Base-by-base conservation (phyloP, 2,113 vertebrate species). In the Eulacestoma nigropectus region DNA sequence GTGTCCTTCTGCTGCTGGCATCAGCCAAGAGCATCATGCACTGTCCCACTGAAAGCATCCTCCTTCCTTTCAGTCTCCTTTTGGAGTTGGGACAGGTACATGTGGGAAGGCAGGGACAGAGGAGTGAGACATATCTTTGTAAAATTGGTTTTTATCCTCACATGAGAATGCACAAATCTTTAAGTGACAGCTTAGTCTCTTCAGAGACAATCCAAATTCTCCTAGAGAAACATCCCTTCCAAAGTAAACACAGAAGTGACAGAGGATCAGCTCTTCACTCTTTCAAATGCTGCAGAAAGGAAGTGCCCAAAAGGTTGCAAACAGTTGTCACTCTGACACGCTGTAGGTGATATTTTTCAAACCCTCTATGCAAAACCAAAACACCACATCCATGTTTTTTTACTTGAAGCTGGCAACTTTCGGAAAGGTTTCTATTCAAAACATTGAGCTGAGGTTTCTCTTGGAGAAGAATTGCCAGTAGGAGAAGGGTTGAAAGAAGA, bases 271-370 rank as follows among this genome's bases (percentile, higher is more conserved):
- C 56, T 60, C 70, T 93, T 75, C 52, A 73, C 29, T 44, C 55
- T 83, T 84, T 26, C 19, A 50, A 79, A 53, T 59, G 52, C 16
- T 56, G 37, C 42, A 50, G 73, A 64, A 83, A 84, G 26, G 44
- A 81, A 85, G 52, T 13, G 21, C 33, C 50, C 64, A 49, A 89
- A 83, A 79, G 19, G 25, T 10, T 79, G 35, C 50, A 46, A 60
- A 37, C 22, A 17, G 27, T 4, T 17, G 27, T 29, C 52, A 39
- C 39, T 57, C 60, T 37, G 56, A 50, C 44, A 39, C 0, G 0
- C 18, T 27, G 8, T 11, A 57, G 17, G 8, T 74, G 79, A 14
- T 22, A 5, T 68, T 87, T 76, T 90, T 53, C 72, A 94, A 85
- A 79, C 7, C 23, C 39, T 76, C 37, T 68, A 46, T 10, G 20